phyloP scores from a whole-genome alignment of 2,797 vertebrate species.

The Sciurus carolinensis region DNA sequence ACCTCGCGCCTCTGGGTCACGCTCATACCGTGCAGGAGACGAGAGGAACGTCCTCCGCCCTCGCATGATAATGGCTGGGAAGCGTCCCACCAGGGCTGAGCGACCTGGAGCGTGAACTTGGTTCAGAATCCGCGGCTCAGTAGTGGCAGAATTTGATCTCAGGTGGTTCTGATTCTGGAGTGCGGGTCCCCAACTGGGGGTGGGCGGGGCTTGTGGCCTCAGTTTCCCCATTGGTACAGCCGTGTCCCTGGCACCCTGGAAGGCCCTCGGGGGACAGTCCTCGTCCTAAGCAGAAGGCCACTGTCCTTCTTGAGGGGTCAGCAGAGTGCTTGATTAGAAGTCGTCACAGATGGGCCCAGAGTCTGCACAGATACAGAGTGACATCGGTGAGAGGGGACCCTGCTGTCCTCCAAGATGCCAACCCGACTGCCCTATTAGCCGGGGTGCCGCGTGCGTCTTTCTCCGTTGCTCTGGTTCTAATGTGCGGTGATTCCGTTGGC shows the following conservation, averaged over 20 bases:
- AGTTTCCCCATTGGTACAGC: background rate
- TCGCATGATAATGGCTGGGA: background rate
- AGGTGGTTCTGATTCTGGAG: background rate
- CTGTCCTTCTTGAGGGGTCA: background rate
- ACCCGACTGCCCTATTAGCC: background rate
- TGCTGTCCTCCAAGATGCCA: background rate
- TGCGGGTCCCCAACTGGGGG: background rate
- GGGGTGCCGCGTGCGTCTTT: background rate
- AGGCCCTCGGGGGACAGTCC: accelerated
- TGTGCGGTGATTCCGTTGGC: background rate
- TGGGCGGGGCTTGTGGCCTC: background rate
- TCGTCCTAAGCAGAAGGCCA: background rate
- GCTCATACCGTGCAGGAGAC: background rate
- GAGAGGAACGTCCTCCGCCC: background rate
- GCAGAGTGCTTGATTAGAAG: background rate
- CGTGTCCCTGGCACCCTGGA: background rate
- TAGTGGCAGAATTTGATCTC: background rate
- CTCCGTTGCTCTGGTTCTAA: background rate
- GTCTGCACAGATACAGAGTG: background rate
- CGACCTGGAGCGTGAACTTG: background rate
- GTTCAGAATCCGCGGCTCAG: background rate
- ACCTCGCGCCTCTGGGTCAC: background rate
- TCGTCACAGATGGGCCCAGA: background rate
- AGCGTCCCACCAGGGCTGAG: background rate
- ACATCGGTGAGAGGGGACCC: background rate